Conservation (phyloP, 2,113 vertebrate genomes). For the Mastomys natalensis region DNA sequence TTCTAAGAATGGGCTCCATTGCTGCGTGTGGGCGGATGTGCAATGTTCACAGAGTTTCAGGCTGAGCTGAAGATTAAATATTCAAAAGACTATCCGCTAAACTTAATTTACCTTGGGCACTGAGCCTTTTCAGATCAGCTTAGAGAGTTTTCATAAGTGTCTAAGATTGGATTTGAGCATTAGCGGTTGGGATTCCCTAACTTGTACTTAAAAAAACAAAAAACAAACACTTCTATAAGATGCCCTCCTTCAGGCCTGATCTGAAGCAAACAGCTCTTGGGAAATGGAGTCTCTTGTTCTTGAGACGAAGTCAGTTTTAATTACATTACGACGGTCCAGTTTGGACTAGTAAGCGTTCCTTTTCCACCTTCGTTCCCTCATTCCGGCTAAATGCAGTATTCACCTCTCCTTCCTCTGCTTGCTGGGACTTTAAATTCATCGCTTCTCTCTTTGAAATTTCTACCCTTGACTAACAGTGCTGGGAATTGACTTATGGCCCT, state of each 20-base stretch:
- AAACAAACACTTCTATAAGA: background rate
- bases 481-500: slow-evolving; percentile 84
- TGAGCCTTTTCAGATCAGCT: slow-evolving; percentile 31
- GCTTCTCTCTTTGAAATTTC: slow-evolving; percentile 81
- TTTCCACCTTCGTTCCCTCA: background rate
- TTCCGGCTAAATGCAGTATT: background rate
- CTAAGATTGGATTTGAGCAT: slow-evolving; percentile 45
- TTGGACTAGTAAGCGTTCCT: background rate
- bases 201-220: background rate
- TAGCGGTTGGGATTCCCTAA: background rate
- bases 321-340: slow-evolving; percentile 8
- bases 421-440: slow-evolving; percentile 78
- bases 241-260: background rate
- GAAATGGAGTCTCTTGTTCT: slow-evolving; percentile 1
- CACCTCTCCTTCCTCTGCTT: slow-evolving; percentile 56
- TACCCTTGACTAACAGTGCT: slow-evolving; percentile 84
- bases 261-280: background rate
- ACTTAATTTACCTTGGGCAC: slow-evolving; percentile 61
- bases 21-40: background rate
- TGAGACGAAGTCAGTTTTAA: slow-evolving; percentile 21
- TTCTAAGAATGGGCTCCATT: slow-evolving; percentile 75
- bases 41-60: slow-evolving; percentile 60
- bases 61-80: slow-evolving; percentile 73
- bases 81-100: slow-evolving; percentile 68
- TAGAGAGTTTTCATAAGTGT: slow-evolving; percentile 13